Evolutionary conservation across 2,888 invertebrate genomes (phyloP), one percentile per base, ranked within the genome.

Genomic region (Lissonota sp.): DNA sequence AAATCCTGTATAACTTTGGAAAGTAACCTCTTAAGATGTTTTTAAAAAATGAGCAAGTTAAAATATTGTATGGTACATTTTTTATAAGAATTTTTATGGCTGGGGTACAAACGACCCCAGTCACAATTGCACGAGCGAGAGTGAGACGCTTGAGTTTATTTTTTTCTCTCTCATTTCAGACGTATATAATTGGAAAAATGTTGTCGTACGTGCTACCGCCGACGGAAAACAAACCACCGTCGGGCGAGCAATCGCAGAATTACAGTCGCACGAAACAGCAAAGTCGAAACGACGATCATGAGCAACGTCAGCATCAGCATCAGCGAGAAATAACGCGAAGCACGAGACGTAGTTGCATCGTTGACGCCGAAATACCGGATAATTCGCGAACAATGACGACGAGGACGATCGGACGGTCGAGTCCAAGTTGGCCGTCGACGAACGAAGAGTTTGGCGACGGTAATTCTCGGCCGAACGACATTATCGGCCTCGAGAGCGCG

Each of bases 201-300:
- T 93, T 96, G 93, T 96, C 96, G 86, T 96, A 96, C 92, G 96
- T 96, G 96, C 94, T 96, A 87, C 96, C 96, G 69, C 96, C 96
- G 69, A 95, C 95, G 89, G 96, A 96, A 89, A 96, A 96, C 91
- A 96, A 96, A 92, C 96, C 96, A 72, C 96, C 96, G 73, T 94
- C 95, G 85, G 95, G 90, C 77, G 89, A 90, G 53, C 84, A 88
- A 60, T 87, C 85, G 73, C 87, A 86, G 64, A 84, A 84, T 80
- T 82, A 67, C 78, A 82, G 40, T 83, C 84, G 84, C 40, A 37
- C 80, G 51, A 83, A 79, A 77, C 70, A 78, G 73, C 82, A 84
- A 60, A 85, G 76, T 74, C 75, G 76, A 67, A 79, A 72, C 84
- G 84, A 86, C 49, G 57, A 76, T 75, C 83, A 83, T 46, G 77